Conservation (phyloP, 2,113 vertebrate species). For the Erinaceus europaeus region DNA sequence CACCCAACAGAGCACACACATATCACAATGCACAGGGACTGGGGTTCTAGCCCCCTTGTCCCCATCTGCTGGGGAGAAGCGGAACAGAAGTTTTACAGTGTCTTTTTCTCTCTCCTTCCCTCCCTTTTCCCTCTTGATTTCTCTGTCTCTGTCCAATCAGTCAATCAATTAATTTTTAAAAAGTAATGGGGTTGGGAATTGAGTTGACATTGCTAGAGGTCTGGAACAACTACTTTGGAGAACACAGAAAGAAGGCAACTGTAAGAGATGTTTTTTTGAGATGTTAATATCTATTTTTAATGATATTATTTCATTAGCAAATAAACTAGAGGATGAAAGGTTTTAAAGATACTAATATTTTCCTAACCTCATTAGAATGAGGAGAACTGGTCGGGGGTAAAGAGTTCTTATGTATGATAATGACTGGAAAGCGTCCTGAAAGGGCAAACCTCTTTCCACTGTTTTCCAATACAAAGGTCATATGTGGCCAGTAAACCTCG, state of each 20-base stretch:
- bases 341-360: slow-evolving; percentile 11
- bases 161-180: too few relatives aligned
- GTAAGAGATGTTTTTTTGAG: not conserved
- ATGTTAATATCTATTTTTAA: not conserved
- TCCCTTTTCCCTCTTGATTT: too few relatives aligned
- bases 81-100: not conserved
- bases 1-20: too few relatives aligned
- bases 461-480: slow-evolving; percentile 45
- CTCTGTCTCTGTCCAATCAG: too few relatives aligned
- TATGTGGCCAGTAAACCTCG: slow-evolving; percentile 37
- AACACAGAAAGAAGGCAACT: too few relatives aligned
- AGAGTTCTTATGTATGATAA: not conserved
- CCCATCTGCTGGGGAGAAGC: slow-evolving; percentile 21
- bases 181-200: too few relatives aligned
- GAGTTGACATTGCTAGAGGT: too few relatives aligned
- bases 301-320: not conserved
- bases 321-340: not conserved
- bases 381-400: not conserved
- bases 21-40: too few relatives aligned
- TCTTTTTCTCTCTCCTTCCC: too few relatives aligned
- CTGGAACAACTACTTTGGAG: too few relatives aligned
- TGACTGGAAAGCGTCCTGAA: slow-evolving; percentile 24
- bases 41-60: too few relatives aligned
- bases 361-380: slow-evolving; percentile 2
- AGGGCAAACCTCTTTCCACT: slow-evolving; percentile 14